Base-by-base conservation (phyloP, 2,888 invertebrate species). In the Drosophila recens region DNA sequence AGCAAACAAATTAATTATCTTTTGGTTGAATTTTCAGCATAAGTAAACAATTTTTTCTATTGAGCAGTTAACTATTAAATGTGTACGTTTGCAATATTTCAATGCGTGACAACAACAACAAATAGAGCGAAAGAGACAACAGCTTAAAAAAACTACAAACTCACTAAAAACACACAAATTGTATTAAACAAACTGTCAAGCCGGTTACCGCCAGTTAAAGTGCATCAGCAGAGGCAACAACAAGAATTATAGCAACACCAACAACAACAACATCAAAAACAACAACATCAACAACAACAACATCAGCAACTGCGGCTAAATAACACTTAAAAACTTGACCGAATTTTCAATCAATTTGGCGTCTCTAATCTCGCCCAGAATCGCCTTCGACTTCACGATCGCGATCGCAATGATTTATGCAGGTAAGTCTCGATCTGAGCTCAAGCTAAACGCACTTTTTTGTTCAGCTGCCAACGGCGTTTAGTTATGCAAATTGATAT, bases 351-450 rank as follows among this genome's bases (percentile, higher is more conserved):
- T 69, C 72, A 72, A 80, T 75, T 87, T 68, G 77, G 87, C 68
- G 62, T 62, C 67, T 82, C 72, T 77, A 79, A 84, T 82, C 82
- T 74, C 82, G 75, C 74, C 83, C 80, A 81, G 74, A 77, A 57
- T 61, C 58, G 78, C 72, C 72, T 62, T 70, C 64, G 69, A 63
- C 58, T 59, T 72, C 67, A 52, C 69, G 54, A 78, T 71, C 72
- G 53, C 72, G 61, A 76, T 73, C 70, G 70, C 76, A 53, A 89
- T 87, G 90, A 89, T 89, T 87, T 87, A 87, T 89, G 65, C 88
- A 87, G 88, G 86, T 89, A 70, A 89, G 79, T 80, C 52, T 67
- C 59, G 53, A 42, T 34, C 51, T 15, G 43, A 53, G 30, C 34
- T 38, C 45, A 34, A 56, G 42, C 27, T 43, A 66, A 72, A 79